Percentiles rank a stretch among this genome's conserved stretches.
phyloP scores from a whole-genome alignment of 1,140 invertebrate genomes.

The Drosophila pseudoananassae region DNA sequence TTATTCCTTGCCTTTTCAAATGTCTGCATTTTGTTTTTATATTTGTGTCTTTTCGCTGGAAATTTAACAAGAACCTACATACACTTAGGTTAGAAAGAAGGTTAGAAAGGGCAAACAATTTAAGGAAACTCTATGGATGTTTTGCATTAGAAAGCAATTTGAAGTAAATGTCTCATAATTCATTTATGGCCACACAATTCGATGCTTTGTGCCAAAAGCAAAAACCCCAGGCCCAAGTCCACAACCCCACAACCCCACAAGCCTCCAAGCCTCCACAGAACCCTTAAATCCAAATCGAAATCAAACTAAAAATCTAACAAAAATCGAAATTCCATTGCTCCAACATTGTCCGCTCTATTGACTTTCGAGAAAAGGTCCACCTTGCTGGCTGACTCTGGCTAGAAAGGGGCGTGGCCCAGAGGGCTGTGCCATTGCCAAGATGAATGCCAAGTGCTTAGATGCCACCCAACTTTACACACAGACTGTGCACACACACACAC shows the following conservation, averaged over 20 bases:
- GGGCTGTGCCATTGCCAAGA: constrained; percentile 38
- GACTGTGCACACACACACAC: no score
- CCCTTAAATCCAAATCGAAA: not conserved
- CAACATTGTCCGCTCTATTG: constrained; percentile 59
- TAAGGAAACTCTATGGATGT: constrained; percentile 33
- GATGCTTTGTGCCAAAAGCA: constrained; percentile 2
- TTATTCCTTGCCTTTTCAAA: constrained; percentile 8
- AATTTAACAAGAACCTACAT: constrained; percentile 38
- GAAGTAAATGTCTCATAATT: constrained; percentile 83
- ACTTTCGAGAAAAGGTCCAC: constrained; percentile 44
- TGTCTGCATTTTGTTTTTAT: not conserved
- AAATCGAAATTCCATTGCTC: constrained; percentile 28
- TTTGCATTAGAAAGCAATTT: constrained; percentile 79
- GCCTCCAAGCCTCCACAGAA: not conserved
- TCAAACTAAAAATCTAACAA: constrained; percentile 26
- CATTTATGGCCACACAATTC: constrained; percentile 68
- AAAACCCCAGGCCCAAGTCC: not conserved
- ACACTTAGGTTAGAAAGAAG: constrained; percentile 28
- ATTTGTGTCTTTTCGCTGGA: constrained; percentile 1
- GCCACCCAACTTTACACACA: constrained; percentile 7
- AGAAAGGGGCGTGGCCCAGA: constrained; percentile 3
- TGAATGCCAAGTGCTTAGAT: constrained; percentile 63
- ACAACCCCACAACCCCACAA: not conserved
- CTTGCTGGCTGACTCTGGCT: constrained; percentile 3
- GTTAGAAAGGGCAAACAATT: not conserved